A percentile compares a stretch with the other conserved stretches of the same genome.
Evolutionary conservation across 2,113 vertebrate species (phyloP).

Genomic region (Diphyllodes magnificus): DNA sequence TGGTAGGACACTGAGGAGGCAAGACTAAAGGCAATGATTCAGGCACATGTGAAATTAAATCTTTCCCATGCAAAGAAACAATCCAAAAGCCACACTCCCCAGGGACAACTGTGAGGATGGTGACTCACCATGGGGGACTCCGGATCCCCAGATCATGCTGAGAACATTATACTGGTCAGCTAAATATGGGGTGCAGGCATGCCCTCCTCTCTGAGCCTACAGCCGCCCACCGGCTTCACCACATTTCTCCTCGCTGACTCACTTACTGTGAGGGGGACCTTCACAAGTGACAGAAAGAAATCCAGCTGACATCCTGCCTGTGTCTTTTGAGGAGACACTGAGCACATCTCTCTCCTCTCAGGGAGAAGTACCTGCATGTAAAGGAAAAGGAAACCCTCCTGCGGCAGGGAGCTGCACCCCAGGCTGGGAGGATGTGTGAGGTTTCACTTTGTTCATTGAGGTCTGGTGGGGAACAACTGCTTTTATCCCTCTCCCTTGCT

Average conservation of each 20-base stretch:
- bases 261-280: neutral
- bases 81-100: neutral
- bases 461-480: neutral
- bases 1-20: neutral
- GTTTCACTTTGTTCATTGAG: neutral
- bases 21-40: neutral
- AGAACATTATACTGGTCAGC: neutral
- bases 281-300: neutral
- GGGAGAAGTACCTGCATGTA: neutral
- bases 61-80: neutral
- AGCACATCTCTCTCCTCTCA: neutral
- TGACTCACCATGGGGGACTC: neutral
- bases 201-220: neutral
- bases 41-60: neutral
- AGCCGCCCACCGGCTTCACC: neutral
- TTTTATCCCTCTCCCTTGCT: neutral
- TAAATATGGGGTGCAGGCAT: neutral
- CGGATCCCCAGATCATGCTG: neutral
- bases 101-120: neutral
- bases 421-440: neutral
- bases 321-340: neutral
- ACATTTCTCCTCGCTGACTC: neutral
- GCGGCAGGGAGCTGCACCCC: neutral
- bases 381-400: neutral
- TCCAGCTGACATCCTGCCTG: neutral